Evolutionary conservation across 2,113 vertebrate genomes (phyloP).

Genomic region (Tetrax tetrax): DNA sequence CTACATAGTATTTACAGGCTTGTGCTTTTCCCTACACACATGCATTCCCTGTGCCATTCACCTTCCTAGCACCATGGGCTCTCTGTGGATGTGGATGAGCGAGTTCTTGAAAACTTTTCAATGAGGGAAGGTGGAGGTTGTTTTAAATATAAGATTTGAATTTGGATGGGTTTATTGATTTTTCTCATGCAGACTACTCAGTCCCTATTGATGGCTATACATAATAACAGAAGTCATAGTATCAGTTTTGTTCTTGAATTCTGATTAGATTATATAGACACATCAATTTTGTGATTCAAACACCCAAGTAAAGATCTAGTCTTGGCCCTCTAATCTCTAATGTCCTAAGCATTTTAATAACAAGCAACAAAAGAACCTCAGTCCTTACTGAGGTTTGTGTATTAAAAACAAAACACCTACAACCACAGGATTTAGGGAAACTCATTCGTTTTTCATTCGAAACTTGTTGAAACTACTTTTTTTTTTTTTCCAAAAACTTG

Average conservation of each 20-base stretch:
- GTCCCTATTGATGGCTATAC: not conserved
- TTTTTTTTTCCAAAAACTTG: not conserved
- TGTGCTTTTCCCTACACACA: not conserved
- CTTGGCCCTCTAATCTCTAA: not conserved
- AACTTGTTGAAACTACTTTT: not conserved
- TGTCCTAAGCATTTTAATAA: conserved; percentile 15
- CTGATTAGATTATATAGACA: not conserved
- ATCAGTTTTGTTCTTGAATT: not conserved
- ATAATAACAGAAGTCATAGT: not conserved
- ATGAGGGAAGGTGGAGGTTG: not conserved
- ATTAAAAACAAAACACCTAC: not conserved
- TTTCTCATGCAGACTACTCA: not conserved
- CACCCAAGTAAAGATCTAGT: not conserved
- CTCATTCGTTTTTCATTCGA: not conserved
- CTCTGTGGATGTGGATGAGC: not conserved
- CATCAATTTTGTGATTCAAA: not conserved
- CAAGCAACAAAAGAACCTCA: not conserved
- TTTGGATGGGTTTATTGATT: not conserved
- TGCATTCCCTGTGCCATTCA: not conserved
- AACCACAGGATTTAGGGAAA: not conserved
- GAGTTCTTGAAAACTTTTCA: not conserved
- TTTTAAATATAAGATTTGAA: not conserved
- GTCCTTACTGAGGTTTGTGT: not conserved
- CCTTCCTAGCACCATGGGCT: not conserved
- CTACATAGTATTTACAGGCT: not conserved